Base-by-base conservation (phyloP, 2,113 vertebrate species). In the Clinocottus analis region DNA sequence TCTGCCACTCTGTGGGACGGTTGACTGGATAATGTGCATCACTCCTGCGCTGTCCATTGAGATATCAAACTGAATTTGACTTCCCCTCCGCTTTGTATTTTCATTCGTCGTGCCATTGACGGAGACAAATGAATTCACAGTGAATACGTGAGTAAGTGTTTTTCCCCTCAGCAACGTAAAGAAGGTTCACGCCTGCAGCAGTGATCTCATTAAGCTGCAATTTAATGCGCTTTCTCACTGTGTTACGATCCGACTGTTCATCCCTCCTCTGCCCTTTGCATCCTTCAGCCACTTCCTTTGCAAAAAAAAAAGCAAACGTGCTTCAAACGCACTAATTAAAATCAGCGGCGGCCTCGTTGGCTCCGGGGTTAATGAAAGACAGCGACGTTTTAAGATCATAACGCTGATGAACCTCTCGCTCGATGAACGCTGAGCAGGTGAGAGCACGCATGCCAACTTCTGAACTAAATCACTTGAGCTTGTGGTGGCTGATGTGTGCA, bases 171-270 rank as follows among this genome's bases (percentile, higher is more conserved):
- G 72, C 55, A 39, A 21, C 71, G 77, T n/a, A 70, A 47, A 67
- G 56, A 71, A 19, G 47, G 51, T 79, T 61, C 56, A 53, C 1
- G 72, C 79, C 73, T 37, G 25, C 43, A 61, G 89, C 78, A 45
- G 31, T 14, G 59, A 60, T 86, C 81, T 86, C 85, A 90, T 90
- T 89, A 87, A 70, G 79, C 63, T 69, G 33, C 65, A 31, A 87
- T 90, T 87, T 91, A 91, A 92, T 91, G 73, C 80, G 88, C 77
- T 75, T 53, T 63, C 67, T 66, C 33, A 63, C 78, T 63, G 72
- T 51, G 67, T 79, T 88, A 55, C 85, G 84, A 85, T 83, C 72
- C 79, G 59, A 80, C 51, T 60, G 60, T 72, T 83, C 68, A 79
- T 49, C 60, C 43, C 53, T 16, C 27, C 25, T 73, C 45, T 76